Percentiles rank a stretch among this genome's conserved stretches.
Evolutionary conservation across 2,888 invertebrate species (phyloP).

Genomic region (Parochlus steinenii): DNA sequence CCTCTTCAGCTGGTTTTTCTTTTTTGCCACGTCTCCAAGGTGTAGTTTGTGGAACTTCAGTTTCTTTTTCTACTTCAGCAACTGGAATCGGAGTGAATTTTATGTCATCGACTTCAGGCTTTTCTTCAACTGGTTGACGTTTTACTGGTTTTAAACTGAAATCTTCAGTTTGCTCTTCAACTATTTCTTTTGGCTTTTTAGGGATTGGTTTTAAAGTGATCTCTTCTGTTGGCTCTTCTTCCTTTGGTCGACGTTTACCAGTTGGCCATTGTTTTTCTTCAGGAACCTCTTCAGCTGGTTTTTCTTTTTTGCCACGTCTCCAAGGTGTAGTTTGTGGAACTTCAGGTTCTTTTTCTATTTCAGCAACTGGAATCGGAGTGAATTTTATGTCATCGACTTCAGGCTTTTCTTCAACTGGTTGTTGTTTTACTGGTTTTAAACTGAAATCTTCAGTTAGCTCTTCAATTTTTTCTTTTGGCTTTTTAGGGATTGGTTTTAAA

Average conservation of each 20-base stretch:
- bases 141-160: constrained; percentile 24
- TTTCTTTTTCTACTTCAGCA: constrained; percentile 18
- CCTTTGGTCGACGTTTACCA: constrained; percentile 24
- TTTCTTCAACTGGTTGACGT: constrained; percentile 25
- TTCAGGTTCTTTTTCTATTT: constrained; percentile 17
- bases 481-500: constrained; percentile 30
- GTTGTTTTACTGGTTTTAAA: not conserved
- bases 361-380: constrained; percentile 18
- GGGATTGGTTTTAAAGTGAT: constrained; percentile 33
- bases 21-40: constrained; percentile 19
- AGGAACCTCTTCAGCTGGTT: constrained; percentile 16
- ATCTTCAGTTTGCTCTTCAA: too few relatives aligned
- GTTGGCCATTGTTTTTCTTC: constrained; percentile 24
- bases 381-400: constrained; percentile 15
- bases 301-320: constrained; percentile 18
- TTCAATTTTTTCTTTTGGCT: constrained; percentile 18
- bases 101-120: constrained; percentile 30
- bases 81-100: constrained; percentile 36
- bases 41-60: constrained; percentile 11
- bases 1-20: constrained; percentile 21
- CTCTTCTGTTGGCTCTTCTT: constrained; percentile 30
- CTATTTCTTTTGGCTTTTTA: constrained; percentile 23
- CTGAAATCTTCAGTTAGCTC: too few relatives aligned
- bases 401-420: constrained; percentile 13
- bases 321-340: constrained; percentile 14